Evolutionary conservation across 2,888 invertebrate species (phyloP).

Genomic region (Machimus atricapillus): DNA sequence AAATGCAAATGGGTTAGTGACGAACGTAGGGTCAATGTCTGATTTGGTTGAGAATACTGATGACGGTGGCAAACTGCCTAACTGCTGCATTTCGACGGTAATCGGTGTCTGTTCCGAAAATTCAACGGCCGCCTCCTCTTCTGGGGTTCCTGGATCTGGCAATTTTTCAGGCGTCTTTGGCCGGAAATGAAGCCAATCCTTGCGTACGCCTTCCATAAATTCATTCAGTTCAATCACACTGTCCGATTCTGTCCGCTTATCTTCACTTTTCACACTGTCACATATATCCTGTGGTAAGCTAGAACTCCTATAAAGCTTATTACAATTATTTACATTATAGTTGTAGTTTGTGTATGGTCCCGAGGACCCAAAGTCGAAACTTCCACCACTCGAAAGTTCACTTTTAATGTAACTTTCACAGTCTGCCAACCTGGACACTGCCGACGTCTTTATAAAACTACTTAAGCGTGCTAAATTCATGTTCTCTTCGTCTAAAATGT

Average conservation of each 20-base stretch:
- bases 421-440: neutral
- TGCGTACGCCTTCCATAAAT: constrained; percentile 57
- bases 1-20: constrained; percentile 57
- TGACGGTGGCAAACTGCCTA: constrained; percentile 48
- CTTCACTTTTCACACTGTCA: constrained; percentile 23
- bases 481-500: constrained; percentile 58
- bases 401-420: constrained; percentile 19
- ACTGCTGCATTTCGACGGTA: constrained; percentile 56
- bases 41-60: constrained; percentile 41
- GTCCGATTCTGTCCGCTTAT: constrained; percentile 20
- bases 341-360: neutral
- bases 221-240: constrained; percentile 48
- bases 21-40: constrained; percentile 52
- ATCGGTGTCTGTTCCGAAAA: constrained; percentile 60
- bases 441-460: constrained; percentile 53
- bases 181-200: constrained; percentile 62
- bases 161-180: constrained; percentile 57
- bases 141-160: neutral
- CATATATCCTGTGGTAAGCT: constrained; percentile 30
- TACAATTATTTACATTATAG: constrained; percentile 36
- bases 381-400: constrained; percentile 9
- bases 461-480: constrained; percentile 61
- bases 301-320: constrained; percentile 30
- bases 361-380: neutral
- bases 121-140: constrained; percentile 51